Evolutionary conservation across 2,113 vertebrate species (phyloP), one percentile per base, ranked within the genome.

Genomic region (Galemys pyrenaicus): DNA sequence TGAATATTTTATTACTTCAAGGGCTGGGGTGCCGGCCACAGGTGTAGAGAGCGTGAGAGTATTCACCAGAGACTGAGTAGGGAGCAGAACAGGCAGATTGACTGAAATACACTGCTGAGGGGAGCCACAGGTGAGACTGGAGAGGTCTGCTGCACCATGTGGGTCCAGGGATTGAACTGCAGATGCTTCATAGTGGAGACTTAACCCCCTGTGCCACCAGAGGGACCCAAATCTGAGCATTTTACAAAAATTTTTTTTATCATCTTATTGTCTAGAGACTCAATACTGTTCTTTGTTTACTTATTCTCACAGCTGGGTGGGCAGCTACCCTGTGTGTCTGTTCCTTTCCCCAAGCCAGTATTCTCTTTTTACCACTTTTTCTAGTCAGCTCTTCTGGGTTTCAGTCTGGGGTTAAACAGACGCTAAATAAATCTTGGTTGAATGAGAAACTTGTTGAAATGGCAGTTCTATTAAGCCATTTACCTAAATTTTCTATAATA

Each of bases 361-460:
- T 24, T 68, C n/a, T 35, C 10, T 7, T 20, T 35, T 75, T 81
- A 13, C 44, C 41, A 20, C n/a, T 65, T 78, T 44, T 62, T 46
- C 13, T 28, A 32, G 58, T 19, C 39, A 46, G 30, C 46, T 58
- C 15, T 68, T 3, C 60, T 3, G n/a, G 75, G 54, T 41, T 37
- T 95, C 41, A 68, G 26, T 74, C 44, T 90, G 30, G 30, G 56
- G 65, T 54, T n/a, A 54, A 68, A 74, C 3, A 84, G 37, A 16
- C 24, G 37, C 9, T 77, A 68, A 91, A 30, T 65, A 60, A 67
- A 75, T 71, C 24, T 83, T 84, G 56, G n/a, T n/a, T 56, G 70
- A 93, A 51, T 71, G 58, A 91, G 82, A 93, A 24, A 58, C 24
- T 93, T 44, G 15, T 78, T 73, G 65, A 94, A 39, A 89, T 51